Conservation (phyloP, 2,888 invertebrate species). For the Drosophila subsilvestris region DNA sequence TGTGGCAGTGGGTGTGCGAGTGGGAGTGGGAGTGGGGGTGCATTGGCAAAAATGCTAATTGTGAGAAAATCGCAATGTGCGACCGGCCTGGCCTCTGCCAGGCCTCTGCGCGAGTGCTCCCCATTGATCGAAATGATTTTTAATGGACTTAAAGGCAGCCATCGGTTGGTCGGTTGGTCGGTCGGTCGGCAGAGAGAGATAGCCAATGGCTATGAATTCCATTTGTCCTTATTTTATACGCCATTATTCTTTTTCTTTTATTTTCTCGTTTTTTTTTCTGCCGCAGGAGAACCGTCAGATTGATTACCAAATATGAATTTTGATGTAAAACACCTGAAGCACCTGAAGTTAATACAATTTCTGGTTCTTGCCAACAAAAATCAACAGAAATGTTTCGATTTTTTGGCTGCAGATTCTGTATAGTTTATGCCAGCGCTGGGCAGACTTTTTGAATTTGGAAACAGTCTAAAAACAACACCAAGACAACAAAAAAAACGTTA, state of each 20-base stretch:
- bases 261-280: slow-evolving; percentile 2
- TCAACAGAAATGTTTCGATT: neutral
- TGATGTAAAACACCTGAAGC: slow-evolving; percentile 25
- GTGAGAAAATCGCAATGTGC: slow-evolving; percentile 78
- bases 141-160: slow-evolving; percentile 48
- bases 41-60: slow-evolving; percentile 74
- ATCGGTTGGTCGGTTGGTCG: slow-evolving; percentile 44
- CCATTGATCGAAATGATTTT: slow-evolving; percentile 72
- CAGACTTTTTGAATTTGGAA: no score
- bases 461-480: neutral
- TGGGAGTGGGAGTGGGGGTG: slow-evolving; percentile 1
- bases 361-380: neutral
- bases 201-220: slow-evolving; percentile 26
- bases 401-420: neutral
- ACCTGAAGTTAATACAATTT: neutral
- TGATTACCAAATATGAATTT: slow-evolving; percentile 45
- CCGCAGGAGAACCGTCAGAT: slow-evolving; percentile 30
- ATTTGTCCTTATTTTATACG: slow-evolving; percentile 14
- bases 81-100: slow-evolving; percentile 30
- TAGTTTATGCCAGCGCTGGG: neutral
- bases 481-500: neutral
- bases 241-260: neutral
- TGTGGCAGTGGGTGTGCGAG: neutral
- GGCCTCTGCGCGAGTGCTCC: slow-evolving; percentile 10
- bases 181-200: neutral